Percentiles rank a stretch among this genome's conserved stretches.
Conservation (phyloP, 2,797 vertebrate species). For the Balearica regulorum region DNA sequence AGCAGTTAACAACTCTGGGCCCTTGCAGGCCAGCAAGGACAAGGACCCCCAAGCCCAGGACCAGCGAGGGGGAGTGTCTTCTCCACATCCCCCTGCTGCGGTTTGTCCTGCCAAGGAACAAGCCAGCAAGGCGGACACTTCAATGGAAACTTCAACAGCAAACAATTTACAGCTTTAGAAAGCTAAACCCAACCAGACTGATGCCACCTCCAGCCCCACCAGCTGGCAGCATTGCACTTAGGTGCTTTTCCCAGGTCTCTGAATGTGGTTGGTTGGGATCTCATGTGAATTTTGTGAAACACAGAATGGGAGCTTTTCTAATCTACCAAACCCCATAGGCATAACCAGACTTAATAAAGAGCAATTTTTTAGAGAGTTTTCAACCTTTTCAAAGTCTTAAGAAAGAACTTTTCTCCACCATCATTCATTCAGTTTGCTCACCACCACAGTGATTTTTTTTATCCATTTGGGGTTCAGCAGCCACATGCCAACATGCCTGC, state of each 20-base stretch:
- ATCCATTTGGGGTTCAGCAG: neutral
- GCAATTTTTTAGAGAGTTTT: neutral
- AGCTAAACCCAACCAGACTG: neutral
- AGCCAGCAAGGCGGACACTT: neutral
- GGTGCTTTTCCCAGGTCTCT: neutral
- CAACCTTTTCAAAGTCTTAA: neutral
- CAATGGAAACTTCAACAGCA: neutral
- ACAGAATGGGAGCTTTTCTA: neutral
- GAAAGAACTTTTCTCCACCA: neutral
- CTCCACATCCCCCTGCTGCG: fast-evolving
- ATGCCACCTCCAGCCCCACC: neutral
- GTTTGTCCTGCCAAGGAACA: neutral
- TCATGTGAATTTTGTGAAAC: neutral
- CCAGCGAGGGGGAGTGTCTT: fast-evolving
- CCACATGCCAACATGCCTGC: neutral
- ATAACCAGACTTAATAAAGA: neutral
- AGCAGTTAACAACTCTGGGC: neutral
- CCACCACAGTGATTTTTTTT: neutral
- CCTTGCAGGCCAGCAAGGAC: neutral
- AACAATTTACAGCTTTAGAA: neutral
- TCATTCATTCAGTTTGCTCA: neutral
- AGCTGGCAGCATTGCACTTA: neutral
- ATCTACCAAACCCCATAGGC: neutral
- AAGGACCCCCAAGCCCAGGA: neutral
- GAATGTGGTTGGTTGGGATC: neutral